Evolutionary conservation across 2,888 invertebrate species (phyloP).

Genomic region (Sphaeridia pumilis): DNA sequence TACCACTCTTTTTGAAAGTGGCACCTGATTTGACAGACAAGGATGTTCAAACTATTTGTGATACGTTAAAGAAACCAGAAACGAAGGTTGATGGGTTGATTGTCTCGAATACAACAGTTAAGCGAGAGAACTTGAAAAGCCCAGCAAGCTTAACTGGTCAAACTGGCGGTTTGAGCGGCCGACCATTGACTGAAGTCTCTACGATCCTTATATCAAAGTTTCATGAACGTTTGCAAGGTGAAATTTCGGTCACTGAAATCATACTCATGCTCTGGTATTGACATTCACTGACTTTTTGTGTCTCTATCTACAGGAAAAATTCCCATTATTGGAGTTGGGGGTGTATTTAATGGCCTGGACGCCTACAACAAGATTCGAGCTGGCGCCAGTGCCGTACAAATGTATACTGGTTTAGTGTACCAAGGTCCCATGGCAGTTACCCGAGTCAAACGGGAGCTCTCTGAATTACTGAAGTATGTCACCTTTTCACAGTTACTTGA

Average conservation of each 20-base stretch:
- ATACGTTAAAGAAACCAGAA: constrained; percentile 15
- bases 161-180: constrained; percentile 85
- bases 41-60: constrained; percentile 28
- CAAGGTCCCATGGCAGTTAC: constrained; percentile 72
- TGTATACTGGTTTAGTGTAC: constrained; percentile 78
- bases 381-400: constrained; percentile 81
- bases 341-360: constrained; percentile 74
- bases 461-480: constrained; percentile 49
- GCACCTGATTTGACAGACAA: constrained; percentile 31
- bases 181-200: constrained; percentile 67
- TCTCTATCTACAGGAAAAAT: constrained; percentile 44
- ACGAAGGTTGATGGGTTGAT: constrained; percentile 75
- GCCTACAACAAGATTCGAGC: constrained; percentile 91
- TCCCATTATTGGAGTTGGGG: constrained; percentile 92
- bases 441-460: constrained; percentile 69
- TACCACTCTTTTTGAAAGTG: constrained; percentile 34
- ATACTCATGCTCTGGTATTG: no score
- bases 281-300: neutral
- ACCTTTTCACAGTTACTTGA: no score
- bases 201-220: constrained; percentile 77
- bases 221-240: constrained; percentile 69
- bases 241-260: no score
- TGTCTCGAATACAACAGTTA: constrained; percentile 86
- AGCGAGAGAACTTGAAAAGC: constrained; percentile 53
- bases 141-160: constrained; percentile 44